phyloP scores from a whole-genome alignment of 2,888 invertebrate genomes.

The Catocala fraxini region DNA sequence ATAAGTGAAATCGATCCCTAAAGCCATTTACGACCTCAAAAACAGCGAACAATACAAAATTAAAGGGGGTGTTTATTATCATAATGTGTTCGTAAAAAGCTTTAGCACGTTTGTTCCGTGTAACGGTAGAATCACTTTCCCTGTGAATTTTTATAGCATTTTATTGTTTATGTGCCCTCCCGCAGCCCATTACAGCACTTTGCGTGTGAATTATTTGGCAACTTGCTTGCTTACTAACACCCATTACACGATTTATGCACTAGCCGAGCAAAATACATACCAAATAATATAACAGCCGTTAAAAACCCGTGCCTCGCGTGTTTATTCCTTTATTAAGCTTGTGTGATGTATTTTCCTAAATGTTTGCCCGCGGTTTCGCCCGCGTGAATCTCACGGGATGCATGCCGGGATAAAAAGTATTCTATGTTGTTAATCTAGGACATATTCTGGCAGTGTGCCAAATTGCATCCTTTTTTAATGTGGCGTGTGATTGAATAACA shows the following conservation, averaged over 20 bases:
- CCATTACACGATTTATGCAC: conserved; percentile 78
- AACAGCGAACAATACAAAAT: conserved; percentile 39
- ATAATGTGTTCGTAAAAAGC: conserved; percentile 44
- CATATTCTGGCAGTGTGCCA: too few species aligned
- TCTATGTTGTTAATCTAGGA: too few species aligned
- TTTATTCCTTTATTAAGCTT: conserved; percentile 22
- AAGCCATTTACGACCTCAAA: conserved; percentile 27
- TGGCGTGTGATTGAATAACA: too few species aligned
- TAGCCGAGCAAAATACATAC: conserved; percentile 49
- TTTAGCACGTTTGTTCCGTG: conserved; percentile 34
- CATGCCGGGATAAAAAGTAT: too few species aligned
- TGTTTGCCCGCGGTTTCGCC: not conserved
- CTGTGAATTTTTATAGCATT: conserved; percentile 72
- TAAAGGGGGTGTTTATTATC: conserved; percentile 42
- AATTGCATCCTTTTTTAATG: too few species aligned
- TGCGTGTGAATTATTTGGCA: conserved; percentile 81
- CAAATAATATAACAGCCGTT: conserved; percentile 49
- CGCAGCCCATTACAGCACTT: conserved; percentile 74
- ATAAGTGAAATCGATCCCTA: conserved; percentile 21
- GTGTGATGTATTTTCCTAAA: not conserved
- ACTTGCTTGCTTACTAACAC: conserved; percentile 65
- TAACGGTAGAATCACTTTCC: conserved; percentile 66
- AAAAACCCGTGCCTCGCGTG: conserved; percentile 46
- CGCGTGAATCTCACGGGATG: too few species aligned
- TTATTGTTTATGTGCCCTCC: conserved; percentile 78